Percentiles rank a stretch among this genome's conserved stretches.
Conservation (phyloP, 1,140 invertebrate genomes). For the Papilio aristodemus region DNA sequence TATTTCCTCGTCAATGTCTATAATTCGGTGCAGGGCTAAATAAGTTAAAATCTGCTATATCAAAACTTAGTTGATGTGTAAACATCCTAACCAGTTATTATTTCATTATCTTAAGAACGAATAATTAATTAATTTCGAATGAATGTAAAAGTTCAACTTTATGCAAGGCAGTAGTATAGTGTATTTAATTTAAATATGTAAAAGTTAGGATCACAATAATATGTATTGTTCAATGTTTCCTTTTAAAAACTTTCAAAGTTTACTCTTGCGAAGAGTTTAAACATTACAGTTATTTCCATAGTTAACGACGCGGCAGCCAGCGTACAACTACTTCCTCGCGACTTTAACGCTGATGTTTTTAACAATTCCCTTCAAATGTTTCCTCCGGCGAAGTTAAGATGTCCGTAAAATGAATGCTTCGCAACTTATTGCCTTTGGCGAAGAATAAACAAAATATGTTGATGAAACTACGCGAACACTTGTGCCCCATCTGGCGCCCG, state of each 20-base stretch:
- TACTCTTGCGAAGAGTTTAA: slow-evolving; percentile 17
- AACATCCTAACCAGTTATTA: no score
- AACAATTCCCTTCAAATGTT: slow-evolving; percentile 31
- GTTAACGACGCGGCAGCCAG: slow-evolving; percentile 9
- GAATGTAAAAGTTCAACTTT: neutral
- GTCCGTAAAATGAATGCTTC: slow-evolving; percentile 16
- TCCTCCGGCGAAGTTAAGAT: slow-evolving; percentile 5
- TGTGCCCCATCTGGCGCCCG: neutral
- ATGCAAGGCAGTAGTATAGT: neutral
- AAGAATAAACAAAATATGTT: slow-evolving; percentile 26
- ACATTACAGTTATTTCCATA: slow-evolving; percentile 22
- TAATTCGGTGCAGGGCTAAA: no score
- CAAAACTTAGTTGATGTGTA: no score
- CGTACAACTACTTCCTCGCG: slow-evolving; percentile 6
- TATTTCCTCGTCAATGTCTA: no score
- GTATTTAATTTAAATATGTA: neutral
- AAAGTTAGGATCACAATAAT: slow-evolving; percentile 1
- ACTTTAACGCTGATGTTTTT: slow-evolving; percentile 12
- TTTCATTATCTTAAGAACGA: no score
- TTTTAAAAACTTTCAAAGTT: slow-evolving; percentile 9
- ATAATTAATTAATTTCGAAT: no score
- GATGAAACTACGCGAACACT: slow-evolving; percentile 23
- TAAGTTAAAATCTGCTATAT: no score
- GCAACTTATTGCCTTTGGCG: slow-evolving; percentile 16
- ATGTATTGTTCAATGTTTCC: neutral